Percentiles rank a stretch among this genome's conserved stretches.
These are phyloP conservation scores for Acrocephalus scirpaceus DNA, from an alignment of 2,797 vertebrate genomes.

Conservation along the genomic window DNA sequence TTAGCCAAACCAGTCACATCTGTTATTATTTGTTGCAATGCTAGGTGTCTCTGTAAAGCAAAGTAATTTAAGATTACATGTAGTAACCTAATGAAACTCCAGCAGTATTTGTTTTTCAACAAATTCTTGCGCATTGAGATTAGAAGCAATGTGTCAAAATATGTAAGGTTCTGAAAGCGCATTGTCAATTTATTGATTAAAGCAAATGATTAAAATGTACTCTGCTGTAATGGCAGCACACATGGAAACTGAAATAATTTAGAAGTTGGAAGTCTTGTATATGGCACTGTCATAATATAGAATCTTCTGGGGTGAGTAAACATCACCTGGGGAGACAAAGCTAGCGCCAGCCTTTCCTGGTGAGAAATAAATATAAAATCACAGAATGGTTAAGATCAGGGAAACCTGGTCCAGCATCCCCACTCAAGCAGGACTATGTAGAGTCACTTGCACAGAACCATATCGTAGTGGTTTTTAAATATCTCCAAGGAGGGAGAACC, in stretches of 20 bases:
- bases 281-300: background rate
- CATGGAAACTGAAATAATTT: background rate
- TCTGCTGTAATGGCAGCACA: background rate
- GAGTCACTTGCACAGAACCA: background rate
- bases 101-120: background rate
- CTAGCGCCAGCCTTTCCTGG: background rate
- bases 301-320: background rate
- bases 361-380: background rate
- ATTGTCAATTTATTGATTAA: no score
- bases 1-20: background rate
- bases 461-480: background rate
- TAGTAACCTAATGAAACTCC: background rate
- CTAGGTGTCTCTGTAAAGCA: background rate
- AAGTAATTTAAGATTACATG: conserved; percentile 12
- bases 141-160: background rate
- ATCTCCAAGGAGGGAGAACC: background rate
- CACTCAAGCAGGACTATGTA: background rate
- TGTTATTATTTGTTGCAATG: background rate
- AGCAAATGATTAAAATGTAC: background rate
- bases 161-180: background rate
- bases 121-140: background rate
- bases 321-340: background rate
- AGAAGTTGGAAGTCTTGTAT: background rate
- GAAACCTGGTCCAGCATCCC: background rate
- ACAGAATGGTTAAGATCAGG: background rate